These are phyloP conservation scores for Drosophila koepferae DNA, from an alignment of 2,888 invertebrate species.

Conservation along the genomic window DNA sequence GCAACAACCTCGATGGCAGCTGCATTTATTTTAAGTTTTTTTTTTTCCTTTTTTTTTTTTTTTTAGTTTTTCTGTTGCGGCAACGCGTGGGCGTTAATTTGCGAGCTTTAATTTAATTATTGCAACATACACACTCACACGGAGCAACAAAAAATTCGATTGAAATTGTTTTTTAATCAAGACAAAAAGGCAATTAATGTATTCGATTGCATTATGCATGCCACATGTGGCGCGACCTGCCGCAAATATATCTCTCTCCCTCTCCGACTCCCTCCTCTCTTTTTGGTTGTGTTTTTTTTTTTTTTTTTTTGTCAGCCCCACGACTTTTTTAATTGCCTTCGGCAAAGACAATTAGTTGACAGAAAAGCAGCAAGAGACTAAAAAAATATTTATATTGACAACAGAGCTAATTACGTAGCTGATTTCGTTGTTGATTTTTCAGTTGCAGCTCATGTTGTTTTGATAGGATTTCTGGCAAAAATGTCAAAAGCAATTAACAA, in stretches of 20 bases:
- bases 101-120: conserved; percentile 49
- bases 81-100: conserved; percentile 52
- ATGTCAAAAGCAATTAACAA: conserved; percentile 35
- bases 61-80: background rate
- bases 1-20: conserved; percentile 1
- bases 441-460: conserved; percentile 7
- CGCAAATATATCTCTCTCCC: conserved; percentile 19
- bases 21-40: background rate
- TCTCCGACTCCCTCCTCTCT: no score
- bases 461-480: conserved; percentile 23
- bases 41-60: background rate
- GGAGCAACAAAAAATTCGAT: conserved; percentile 45
- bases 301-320: conserved; percentile 26
- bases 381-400: conserved; percentile 13
- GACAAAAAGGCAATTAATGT: conserved; percentile 67
- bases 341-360: conserved; percentile 14
- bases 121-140: conserved; percentile 15
- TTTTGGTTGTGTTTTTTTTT: background rate
- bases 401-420: conserved; percentile 39
- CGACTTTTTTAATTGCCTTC: conserved; percentile 62
- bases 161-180: conserved; percentile 68
- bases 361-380: conserved; percentile 20
- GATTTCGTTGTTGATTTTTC: conserved; percentile 16
- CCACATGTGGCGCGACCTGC: conserved; percentile 48
- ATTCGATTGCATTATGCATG: conserved; percentile 52